phyloP scores from a whole-genome alignment of 1,140 invertebrate species.

The Drosophila sproati region DNA sequence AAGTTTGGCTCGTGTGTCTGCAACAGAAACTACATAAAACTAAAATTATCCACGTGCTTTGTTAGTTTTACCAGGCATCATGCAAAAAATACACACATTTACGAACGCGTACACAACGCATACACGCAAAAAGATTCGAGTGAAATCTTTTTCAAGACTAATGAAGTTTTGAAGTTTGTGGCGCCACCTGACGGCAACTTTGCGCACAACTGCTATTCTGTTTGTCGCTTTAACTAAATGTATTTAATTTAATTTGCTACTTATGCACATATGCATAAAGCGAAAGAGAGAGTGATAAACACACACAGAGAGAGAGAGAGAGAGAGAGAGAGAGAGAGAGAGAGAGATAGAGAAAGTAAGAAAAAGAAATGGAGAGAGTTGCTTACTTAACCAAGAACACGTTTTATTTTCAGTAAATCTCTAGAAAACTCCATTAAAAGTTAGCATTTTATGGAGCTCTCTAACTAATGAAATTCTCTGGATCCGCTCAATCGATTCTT shows the following conservation, averaged over 20 bases:
- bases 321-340: not conserved
- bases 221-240: conserved; percentile 67
- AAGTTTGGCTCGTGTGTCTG: conserved; percentile 67
- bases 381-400: not conserved
- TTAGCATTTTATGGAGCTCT: not conserved
- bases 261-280: not conserved
- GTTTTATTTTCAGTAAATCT: not conserved
- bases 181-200: conserved; percentile 23
- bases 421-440: not conserved
- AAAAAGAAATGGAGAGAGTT: not conserved
- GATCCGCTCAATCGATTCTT: not conserved
- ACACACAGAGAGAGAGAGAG: not conserved
- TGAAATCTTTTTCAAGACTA: conserved; percentile 25
- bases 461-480: not conserved
- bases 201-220: conserved; percentile 17
- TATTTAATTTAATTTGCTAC: conserved; percentile 43
- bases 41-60: conserved; percentile 76
- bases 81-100: conserved; percentile 9
- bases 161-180: conserved; percentile 16
- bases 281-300: not conserved
- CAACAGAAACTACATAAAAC: conserved; percentile 69
- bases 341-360: not conserved
- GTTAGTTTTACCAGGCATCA: conserved; percentile 49
- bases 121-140: conserved; percentile 5
- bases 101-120: not conserved